Evolutionary conservation across 1,140 invertebrate genomes (phyloP), one percentile per base, ranked within the genome.

Genomic region (Bombus pyrosoma): DNA sequence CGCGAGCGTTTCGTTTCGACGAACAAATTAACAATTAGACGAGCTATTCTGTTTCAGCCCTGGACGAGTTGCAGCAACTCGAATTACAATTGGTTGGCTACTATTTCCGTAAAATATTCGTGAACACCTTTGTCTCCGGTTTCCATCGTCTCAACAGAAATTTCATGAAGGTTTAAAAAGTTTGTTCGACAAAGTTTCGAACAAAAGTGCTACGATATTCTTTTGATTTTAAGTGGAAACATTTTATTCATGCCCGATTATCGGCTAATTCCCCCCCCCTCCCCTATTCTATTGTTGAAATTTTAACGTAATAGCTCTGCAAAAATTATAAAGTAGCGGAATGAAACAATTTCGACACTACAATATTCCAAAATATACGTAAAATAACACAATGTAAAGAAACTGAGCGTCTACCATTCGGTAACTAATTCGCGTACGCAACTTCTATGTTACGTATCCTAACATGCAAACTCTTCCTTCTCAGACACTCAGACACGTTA

Each of bases 1-100:
- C 25, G 41, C 62, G 18, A 76, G 8, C 43, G 59, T 83, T 76
- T 83, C 72, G 81, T 68, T 75, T 32, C 81, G 39, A 34, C 37
- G 53, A 25, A 41, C 72, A 53, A 83, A 83, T 75, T 75, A 83
- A 76, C 81, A 76, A 76, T 83, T 66, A 82, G 69, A 43, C 53
- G 57, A 68, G 28, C 71, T 13, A 47, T 41, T 76, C 47, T 34
- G 72, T n/a, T 32, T 37, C 37, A 10, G 13, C 18, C 22, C 28
- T 18, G 64, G 12, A 18, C n/a, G 41, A 47, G 57, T 77, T 64
- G 37, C 37, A 25, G 18, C 28, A 34, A 32, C 62, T 43, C 18
- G 15, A 2, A 3, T 39, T 43, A 9, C 13, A 15, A 22, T n/a
- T 77, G 8, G 39, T 1, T 22, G 8, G 9, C 13, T 39, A 62